phyloP scores from a whole-genome alignment of 2,888 invertebrate species.

The Apeira syringaria region DNA sequence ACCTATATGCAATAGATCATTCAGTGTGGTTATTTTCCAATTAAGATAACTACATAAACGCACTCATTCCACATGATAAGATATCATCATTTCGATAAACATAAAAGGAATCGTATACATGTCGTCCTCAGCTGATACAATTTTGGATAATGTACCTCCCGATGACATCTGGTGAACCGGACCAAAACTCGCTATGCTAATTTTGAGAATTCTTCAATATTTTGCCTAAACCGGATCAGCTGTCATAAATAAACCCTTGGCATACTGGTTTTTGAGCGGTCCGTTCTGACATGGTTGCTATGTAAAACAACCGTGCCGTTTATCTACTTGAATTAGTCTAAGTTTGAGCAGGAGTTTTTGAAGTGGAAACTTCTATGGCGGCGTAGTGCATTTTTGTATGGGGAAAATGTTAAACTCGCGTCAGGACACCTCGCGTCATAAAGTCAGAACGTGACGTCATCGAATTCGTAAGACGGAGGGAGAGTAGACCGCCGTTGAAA shows the following conservation, averaged over 20 bases:
- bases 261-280: neutral
- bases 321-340: too few relatives aligned
- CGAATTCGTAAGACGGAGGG: too few relatives aligned
- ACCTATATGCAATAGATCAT: neutral
- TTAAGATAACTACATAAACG: neutral
- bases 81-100: neutral
- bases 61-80: neutral
- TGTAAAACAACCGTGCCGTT: too few relatives aligned
- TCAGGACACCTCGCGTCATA: too few relatives aligned
- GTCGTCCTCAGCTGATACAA: neutral
- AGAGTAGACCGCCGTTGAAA: too few relatives aligned
- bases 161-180: constrained; percentile 5
- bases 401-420: too few relatives aligned
- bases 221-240: neutral
- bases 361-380: too few relatives aligned
- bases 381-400: too few relatives aligned
- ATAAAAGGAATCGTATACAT: neutral
- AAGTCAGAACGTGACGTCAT: too few relatives aligned
- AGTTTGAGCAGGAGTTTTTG: too few relatives aligned
- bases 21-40: neutral
- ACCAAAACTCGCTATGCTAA: constrained; percentile 13
- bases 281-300: too few relatives aligned
- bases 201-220: neutral
- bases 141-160: neutral
- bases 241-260: constrained; percentile 1